Conservation (phyloP, 2,888 invertebrate genomes). For the Oscheius sp. region DNA sequence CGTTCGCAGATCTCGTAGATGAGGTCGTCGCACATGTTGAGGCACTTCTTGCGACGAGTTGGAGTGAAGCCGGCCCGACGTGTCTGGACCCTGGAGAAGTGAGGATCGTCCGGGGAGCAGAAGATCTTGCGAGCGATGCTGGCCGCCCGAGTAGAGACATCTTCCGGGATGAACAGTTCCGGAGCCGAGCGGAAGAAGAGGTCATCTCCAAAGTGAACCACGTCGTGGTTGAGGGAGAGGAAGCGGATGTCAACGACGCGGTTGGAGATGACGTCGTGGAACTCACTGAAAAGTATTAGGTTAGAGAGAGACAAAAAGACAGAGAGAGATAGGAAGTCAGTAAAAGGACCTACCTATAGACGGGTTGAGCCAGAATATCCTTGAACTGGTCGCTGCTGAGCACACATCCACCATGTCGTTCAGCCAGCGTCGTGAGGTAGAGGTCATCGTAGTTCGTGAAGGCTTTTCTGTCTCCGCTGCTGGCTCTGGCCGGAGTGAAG, state of each 20-base stretch:
- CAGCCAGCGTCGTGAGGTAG: constrained; percentile 59
- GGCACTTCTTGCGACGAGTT: background rate
- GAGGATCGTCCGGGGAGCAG: constrained; percentile 19
- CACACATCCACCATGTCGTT: constrained; percentile 60
- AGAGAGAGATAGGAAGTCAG: too few species aligned
- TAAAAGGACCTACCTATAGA: constrained; percentile 43
- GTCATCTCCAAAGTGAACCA: constrained; percentile 50
- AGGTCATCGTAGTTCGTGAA: constrained; percentile 68
- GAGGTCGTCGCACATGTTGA: constrained; percentile 28
- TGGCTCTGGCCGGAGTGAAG: constrained; percentile 63
- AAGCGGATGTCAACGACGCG: constrained; percentile 56
- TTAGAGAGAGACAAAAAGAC: background rate
- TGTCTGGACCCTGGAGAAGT: constrained; percentile 12
- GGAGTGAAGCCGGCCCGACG: constrained; percentile 25
- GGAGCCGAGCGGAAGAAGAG: constrained; percentile 54
- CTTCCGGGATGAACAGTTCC: constrained; percentile 47
- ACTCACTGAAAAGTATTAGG: constrained; percentile 38
- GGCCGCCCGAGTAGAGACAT: constrained; percentile 10
- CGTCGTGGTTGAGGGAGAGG: constrained; percentile 50
- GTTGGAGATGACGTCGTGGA: constrained; percentile 51
- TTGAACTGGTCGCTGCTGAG: constrained; percentile 64
- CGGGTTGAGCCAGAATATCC: constrained; percentile 57
- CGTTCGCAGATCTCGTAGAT: constrained; percentile 33
- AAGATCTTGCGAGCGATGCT: constrained; percentile 23
- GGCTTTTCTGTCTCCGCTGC: constrained; percentile 56